Percentiles rank a stretch among this genome's conserved stretches.
Evolutionary conservation across 2,113 vertebrate genomes (phyloP).

Genomic region (Cnemophilus loriae): DNA sequence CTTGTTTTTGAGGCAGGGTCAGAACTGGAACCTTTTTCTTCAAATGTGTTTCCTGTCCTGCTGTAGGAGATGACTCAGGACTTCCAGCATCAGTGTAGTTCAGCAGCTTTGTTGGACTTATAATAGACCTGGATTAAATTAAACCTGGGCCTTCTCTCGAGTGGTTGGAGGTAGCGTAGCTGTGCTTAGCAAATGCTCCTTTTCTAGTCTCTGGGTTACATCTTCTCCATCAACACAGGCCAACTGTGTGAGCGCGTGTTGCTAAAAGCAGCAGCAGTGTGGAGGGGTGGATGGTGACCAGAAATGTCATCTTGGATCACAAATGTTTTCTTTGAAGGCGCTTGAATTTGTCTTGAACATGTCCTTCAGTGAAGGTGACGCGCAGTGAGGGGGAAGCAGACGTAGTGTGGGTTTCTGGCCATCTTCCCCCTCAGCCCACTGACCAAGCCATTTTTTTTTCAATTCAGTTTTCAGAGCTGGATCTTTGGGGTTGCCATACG

Average conservation of each 20-base stretch:
- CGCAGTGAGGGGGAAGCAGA: background rate
- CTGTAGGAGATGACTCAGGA: background rate
- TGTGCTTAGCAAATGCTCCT: background rate
- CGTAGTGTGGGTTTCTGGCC: background rate
- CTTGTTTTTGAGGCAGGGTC: background rate
- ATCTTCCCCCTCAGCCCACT: background rate
- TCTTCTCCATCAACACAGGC: background rate
- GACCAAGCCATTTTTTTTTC: background rate
- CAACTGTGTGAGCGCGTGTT: background rate
- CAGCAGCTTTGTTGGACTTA: background rate
- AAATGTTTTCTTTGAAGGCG: background rate
- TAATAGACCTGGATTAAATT: background rate
- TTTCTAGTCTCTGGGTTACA: background rate
- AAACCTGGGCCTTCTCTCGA: background rate
- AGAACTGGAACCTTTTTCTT: conserved; percentile 14
- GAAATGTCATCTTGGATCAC: background rate
- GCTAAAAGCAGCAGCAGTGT: background rate
- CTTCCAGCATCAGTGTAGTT: background rate
- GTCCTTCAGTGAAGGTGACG: background rate
- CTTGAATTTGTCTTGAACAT: background rate
- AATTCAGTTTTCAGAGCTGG: background rate
- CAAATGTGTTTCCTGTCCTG: background rate
- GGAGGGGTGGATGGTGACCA: conserved; percentile 15
- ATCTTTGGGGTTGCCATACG: background rate
- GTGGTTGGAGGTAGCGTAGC: background rate